Evolutionary conservation across 2,888 invertebrate genomes (phyloP), one percentile per base, ranked within the genome.

Genomic region (Tachina grossa): DNA sequence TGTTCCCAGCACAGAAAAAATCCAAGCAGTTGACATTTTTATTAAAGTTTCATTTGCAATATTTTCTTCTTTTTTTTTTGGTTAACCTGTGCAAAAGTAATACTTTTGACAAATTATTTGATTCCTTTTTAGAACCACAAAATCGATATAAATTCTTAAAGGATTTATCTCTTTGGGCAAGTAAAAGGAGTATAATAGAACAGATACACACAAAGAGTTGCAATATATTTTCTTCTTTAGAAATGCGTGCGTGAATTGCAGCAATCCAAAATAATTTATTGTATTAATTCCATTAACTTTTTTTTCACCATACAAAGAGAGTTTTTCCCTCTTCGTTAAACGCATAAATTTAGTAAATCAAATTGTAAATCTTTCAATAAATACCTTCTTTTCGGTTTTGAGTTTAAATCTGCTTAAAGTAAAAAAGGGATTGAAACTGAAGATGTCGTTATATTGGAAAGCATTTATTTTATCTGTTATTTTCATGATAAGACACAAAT

Each of bases 331-430:
- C 43, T 72, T 55, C 19, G 47, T 14, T 31, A 19, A 71, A 55
- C 39, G 84, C 69, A 78, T 82, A 85, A 79, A 83, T 76, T 82
- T 65, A 39, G 55, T 45, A 79, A 79, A 85, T 75, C 51, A 85
- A 85, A 79, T 83, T 63, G 82, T 82, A 85, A 79, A 78, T 78
- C 69, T 85, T 79, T 82, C 55, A 16, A 19, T 57, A 53, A 55
- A 43, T 66, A 10, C n/a, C 57, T 49, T 57, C 6, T 53, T 13
- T 76, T 10, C 9, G 13, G 14, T 53, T 57, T 66, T 55, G 1
- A 9, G 13, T 63, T 61, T 2, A 51, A 39, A 14, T 57, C 6
- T 53, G 10, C 49, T 59, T 6, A 11, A 19, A 9, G 39, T 10
- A 76, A 65, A 16, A 39, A 41, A 41, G 22, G 41, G 10, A 19